Percentiles rank a stretch among this genome's conserved stretches.
Evolutionary conservation across 1,140 invertebrate species (phyloP).

Genomic region (Trichogramma pretiosum): DNA sequence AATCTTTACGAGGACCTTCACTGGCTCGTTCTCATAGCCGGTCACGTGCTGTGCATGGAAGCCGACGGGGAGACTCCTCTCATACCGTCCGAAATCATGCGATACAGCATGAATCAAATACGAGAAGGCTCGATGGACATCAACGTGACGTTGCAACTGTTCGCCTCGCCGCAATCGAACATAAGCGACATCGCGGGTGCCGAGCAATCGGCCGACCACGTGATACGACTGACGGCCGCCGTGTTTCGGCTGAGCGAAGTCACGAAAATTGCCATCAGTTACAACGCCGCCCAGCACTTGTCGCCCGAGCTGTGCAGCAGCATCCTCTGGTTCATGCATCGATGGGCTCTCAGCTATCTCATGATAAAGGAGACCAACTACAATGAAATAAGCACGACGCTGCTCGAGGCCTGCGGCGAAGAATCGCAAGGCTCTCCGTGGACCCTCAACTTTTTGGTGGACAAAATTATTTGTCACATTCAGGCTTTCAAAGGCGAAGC

Average conservation of each 20-base stretch:
- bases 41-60: conserved; percentile 63
- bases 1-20: conserved; percentile 78
- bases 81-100: conserved; percentile 68
- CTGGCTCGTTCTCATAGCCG: conserved; percentile 75
- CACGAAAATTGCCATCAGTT: conserved; percentile 55
- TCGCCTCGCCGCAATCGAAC: conserved; percentile 43
- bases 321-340: conserved; percentile 71
- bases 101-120: conserved; percentile 55
- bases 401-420: conserved; percentile 54
- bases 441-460: conserved; percentile 54
- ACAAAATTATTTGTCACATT: conserved; percentile 54
- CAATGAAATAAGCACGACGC: conserved; percentile 48
- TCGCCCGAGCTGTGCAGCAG: conserved; percentile 75
- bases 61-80: conserved; percentile 66
- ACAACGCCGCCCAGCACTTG: conserved; percentile 53
- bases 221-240: conserved; percentile 57
- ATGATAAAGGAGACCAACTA: conserved; percentile 61
- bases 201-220: conserved; percentile 49
- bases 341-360: conserved; percentile 69
- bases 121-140: conserved; percentile 31
- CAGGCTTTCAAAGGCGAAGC: conserved; percentile 51
- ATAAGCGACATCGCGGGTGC: conserved; percentile 44
- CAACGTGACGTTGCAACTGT: conserved; percentile 44
- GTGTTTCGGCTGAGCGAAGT: conserved; percentile 62
- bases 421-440: conserved; percentile 52